A percentile compares a stretch with the other conserved stretches of the same genome.
These are phyloP conservation scores for Ptiloglossa arizonensis DNA, from an alignment of 1,140 invertebrate genomes.

Conservation along the genomic window DNA sequence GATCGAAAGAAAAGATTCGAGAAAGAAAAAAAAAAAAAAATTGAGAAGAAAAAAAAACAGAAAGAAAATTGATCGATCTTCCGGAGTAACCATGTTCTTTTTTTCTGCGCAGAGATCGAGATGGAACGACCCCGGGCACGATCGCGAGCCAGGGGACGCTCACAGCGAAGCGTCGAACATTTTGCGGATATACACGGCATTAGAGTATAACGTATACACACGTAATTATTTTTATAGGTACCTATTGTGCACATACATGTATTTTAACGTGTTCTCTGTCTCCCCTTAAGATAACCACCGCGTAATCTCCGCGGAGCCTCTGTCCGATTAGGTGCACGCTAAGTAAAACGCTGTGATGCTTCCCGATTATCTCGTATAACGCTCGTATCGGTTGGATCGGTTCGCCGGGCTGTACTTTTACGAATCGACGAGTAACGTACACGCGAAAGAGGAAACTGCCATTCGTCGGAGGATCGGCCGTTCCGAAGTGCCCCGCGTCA, in stretches of 20 bases:
- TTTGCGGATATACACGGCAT: constrained; percentile 62
- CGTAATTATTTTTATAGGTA: constrained; percentile 55
- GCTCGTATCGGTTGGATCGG: constrained; percentile 26
- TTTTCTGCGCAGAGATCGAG: constrained; percentile 15
- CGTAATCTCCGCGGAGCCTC: neutral
- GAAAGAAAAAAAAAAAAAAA: constrained; percentile 9
- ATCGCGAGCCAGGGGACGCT: neutral
- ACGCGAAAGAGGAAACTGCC: constrained; percentile 15
- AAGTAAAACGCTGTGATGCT: constrained; percentile 9
- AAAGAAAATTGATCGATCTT: neutral
- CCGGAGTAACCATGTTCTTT: constrained; percentile 32
- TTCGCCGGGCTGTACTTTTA: constrained; percentile 22
- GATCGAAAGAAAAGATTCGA: too few species aligned
- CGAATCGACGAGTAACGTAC: constrained; percentile 22
- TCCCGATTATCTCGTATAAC: neutral
- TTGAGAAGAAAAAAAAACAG: constrained; percentile 7
- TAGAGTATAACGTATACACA: constrained; percentile 65
- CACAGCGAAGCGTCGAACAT: constrained; percentile 43
- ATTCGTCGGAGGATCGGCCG: neutral
- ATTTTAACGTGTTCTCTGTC: constrained; percentile 41
- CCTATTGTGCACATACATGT: constrained; percentile 66
- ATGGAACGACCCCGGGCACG: neutral
- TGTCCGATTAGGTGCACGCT: constrained; percentile 21
- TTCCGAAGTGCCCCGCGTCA: neutral
- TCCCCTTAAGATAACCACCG: constrained; percentile 8